Evolutionary conservation across 2,113 vertebrate species (phyloP), one percentile per base, ranked within the genome.

Genomic region (Oenanthe melanoleuca): DNA sequence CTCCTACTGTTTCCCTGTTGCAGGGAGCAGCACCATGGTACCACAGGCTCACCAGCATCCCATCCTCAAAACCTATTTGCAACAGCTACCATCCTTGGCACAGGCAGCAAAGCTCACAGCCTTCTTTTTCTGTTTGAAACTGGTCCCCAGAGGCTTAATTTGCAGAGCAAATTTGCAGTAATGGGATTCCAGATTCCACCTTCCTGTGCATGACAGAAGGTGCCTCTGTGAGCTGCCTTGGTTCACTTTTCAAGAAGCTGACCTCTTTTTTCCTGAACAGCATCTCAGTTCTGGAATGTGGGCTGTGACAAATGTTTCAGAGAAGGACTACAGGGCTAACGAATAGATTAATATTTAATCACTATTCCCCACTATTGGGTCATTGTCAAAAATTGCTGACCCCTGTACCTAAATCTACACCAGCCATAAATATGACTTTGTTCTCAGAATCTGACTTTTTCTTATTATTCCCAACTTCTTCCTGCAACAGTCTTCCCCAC

Each of bases 131-230:
- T 86, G 56, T 90, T 74, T 88, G 65, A 96, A 90, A 91, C 61
- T 4, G 8, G 91, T 91, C 92, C 73, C 91, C 69, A 87, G 94
- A 93, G 93, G 86, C 93, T 92, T 95, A 96, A 97, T 96, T 96
- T 97, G 90, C 94, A 93, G 94, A 67, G 63, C 72, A 86, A 86
- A 67, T 67, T 52, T 67, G 34, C 45, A 7, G 72, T 96, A 94
- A 95, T 92, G 90, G 95, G 92, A 96, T 96, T 97, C 93, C 77
- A 92, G 94, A 95, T 96, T 97, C 94, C 69, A 92, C 66, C 88
- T 96, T 95, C 73, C 90, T 47, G 77, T 2, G 42, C 61, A 80
- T 92, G 94, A 95, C 96, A 96, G 95, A 95, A 95, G 94, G 75
- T 88, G 47, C 66, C 71, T 86, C 94, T 72, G 72, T 0, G 3